Evolutionary conservation across 2,113 vertebrate genomes (phyloP), one percentile per base, ranked within the genome.

Genomic region (Phylloscopus trochiloides): DNA sequence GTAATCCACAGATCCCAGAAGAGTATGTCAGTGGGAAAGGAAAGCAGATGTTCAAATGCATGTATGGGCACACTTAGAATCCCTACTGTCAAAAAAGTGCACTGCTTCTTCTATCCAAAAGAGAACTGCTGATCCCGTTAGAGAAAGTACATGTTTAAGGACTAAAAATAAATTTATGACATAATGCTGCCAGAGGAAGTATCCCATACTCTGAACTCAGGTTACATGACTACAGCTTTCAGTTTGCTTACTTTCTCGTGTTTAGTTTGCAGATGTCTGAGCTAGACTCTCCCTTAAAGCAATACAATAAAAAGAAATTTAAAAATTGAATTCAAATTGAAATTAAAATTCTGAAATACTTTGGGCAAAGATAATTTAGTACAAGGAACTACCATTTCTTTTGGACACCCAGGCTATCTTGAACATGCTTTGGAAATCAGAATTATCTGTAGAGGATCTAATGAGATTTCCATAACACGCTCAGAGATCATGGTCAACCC

Each of bases 121-220:
- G 50, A 48, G 31, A 79, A 61, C 81, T 86, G 75, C 50, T 66
- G 62, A 73, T 79, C 5, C 29, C 55, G 77, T 80, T 83, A 92
- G 21, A 86, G 25, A 65, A 95, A 65, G 50, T 19, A 68, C 19
- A 18, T 26, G 24, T 86, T 93, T 62, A 70, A 90, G n/a, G 62
- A 55, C 92, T 97, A 93, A 96, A 96, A 95, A 92, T 90, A 96
- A 50, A 32, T 50, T 38, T 13, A 82, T 91, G 77, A 95, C 85
- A 51, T 78, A 91, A 79, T 45, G 70, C 58, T 93, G 74, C 72
- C 59, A 88, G 59, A 88, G 92, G 86, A 96, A 96, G 74, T 70
- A 86, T 80, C 58, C 58, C 86, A 93, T 88, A 86, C 54, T 45
- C 88, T 73, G 75, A 94, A 86, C 67, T 94, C 71, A 11, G 29